Percentiles rank a stretch among this genome's conserved stretches.
Evolutionary conservation across 2,797 vertebrate species (phyloP).

Genomic region (Sebastes taczanowskii): DNA sequence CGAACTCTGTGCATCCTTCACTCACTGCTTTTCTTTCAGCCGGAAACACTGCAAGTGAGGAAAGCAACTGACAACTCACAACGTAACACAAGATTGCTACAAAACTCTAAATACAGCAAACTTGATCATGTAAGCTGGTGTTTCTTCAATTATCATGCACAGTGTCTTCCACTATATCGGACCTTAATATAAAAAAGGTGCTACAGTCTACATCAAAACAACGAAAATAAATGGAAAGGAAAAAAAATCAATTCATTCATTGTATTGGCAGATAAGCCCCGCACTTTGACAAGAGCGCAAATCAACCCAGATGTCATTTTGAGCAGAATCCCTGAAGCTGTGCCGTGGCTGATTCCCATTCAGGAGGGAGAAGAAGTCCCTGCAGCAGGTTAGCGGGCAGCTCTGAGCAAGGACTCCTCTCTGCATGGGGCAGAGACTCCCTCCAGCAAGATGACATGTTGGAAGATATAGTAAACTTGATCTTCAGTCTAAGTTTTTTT

Average conservation of each 20-base stretch:
- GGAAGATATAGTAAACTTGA: not conserved
- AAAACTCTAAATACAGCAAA: not conserved
- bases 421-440: not conserved
- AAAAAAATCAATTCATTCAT: not conserved
- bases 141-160: not conserved
- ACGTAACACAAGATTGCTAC: not conserved
- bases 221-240: not conserved
- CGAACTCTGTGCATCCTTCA: not conserved
- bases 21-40: not conserved
- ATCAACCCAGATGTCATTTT: slow-evolving; percentile 4
- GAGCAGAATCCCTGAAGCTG: not conserved
- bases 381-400: not conserved
- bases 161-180: not conserved
- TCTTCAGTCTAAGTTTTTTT: not conserved
- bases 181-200: not conserved
- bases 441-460: not conserved
- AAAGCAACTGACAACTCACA: not conserved
- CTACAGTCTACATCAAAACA: not conserved
- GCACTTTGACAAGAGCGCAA: not conserved
- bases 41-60: not conserved
- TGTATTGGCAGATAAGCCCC: not conserved
- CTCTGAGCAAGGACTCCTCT: not conserved
- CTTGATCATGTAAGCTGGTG: not conserved
- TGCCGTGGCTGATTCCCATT: not conserved
- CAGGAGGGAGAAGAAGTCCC: not conserved